Base-by-base conservation (phyloP, 2,113 vertebrate species). In the Gymnarchus niloticus region DNA sequence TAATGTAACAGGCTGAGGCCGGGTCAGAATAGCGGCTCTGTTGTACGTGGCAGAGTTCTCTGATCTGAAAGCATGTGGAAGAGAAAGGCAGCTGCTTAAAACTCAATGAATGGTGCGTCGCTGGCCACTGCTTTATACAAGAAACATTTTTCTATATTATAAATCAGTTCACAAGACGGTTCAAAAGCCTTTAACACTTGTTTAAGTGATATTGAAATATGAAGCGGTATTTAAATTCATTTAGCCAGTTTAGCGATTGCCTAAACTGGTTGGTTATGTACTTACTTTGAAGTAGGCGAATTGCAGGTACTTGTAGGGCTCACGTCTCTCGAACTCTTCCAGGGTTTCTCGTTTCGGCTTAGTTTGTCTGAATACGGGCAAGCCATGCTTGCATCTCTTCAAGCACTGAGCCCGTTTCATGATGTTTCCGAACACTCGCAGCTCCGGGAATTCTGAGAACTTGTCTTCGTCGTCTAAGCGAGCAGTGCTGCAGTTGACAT, bases 241-340 rank as follows among this genome's bases (percentile, higher is more conserved):
- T n/a, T n/a, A n/a, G n/a, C n/a, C n/a, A n/a, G 61, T 37, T 17
- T 73, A 69, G 9, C 28, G 14, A 77, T 21, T 21, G 41, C 19
- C 14, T 76, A 3, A 25, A 8, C 3, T 25, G 23, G 3, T 7
- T n/a, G 19, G 1, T n/a, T n/a, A 78, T 21, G 44, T 3, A 3
- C 96, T 94, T 89, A 98, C 97, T 95, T 99, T 99, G 89, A 97
- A 99, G 93, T 98, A 99, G 56, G 98, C 97, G 69, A 95, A 99
- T 93, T 99, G 98, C 84, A 99, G 93, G 81, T 96, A 99, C 91
- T 94, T 96, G 95, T 99, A 99, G 0, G 97, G 98, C 84, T 99
- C 97, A 0, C 97, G 95, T 84, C 87, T 91, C 78, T 97, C 96
- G 91, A 99, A 99, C 0, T 99, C 96, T 0, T 96, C 94, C 46